Conservation (phyloP, 2,113 vertebrate genomes). For the Rhipidura dahli region DNA sequence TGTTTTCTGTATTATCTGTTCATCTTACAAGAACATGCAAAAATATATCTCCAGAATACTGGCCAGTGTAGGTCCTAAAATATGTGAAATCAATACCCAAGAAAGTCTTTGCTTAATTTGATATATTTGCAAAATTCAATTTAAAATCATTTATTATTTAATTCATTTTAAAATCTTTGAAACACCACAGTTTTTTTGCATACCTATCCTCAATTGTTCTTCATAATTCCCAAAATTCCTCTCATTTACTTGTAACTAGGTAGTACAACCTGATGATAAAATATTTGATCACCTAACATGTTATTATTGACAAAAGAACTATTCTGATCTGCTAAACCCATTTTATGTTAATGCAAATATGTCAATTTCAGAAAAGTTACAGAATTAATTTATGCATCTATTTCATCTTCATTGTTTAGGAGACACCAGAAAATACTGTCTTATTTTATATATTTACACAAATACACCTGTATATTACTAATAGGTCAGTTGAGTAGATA, state of each 20-base stretch:
- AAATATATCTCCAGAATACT: not conserved
- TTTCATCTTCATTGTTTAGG: not conserved
- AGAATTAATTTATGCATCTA: not conserved
- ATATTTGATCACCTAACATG: not conserved
- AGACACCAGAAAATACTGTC: not conserved
- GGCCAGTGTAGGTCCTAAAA: not conserved
- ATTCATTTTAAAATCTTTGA: not conserved
- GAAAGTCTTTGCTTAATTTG: not conserved
- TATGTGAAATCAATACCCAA: not conserved
- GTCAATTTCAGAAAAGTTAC: not conserved
- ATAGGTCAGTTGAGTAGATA: not conserved
- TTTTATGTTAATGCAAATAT: not conserved
- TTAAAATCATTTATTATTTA: not conserved
- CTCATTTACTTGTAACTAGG: not conserved
- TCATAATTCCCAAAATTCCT: not conserved
- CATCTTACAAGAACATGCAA: not conserved
- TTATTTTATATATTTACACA: not conserved
- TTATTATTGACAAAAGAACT: not conserved
- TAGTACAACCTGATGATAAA: not conserved
- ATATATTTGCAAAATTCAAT: not conserved
- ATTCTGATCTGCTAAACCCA: not conserved
- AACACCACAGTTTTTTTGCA: not conserved
- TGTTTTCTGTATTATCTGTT: not conserved
- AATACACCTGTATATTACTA: not conserved
- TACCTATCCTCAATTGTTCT: not conserved